These are phyloP conservation scores for Eulithis testata DNA, from an alignment of 2,888 invertebrate genomes.

Conservation along the genomic window DNA sequence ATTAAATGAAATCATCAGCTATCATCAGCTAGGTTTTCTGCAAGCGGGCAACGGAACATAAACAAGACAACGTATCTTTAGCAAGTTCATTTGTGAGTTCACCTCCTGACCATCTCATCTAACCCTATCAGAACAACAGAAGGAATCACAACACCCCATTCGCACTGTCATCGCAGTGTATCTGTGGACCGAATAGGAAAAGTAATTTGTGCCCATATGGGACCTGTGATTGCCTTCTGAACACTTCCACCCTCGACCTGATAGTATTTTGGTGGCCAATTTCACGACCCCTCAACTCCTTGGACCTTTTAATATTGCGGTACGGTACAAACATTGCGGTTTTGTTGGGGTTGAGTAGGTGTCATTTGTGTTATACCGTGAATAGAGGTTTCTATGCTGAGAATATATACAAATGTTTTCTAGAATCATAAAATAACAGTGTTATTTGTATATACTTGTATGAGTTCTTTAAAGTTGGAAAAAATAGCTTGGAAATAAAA, in stretches of 20 bases:
- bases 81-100: slow-evolving; percentile 6
- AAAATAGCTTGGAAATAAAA: neutral
- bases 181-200: slow-evolving; percentile 70
- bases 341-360: slow-evolving; percentile 41
- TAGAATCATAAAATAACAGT: neutral
- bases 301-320: slow-evolving; percentile 69
- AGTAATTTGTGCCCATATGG: slow-evolving; percentile 84
- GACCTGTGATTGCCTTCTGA: slow-evolving; percentile 80
- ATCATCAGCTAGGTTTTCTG: too few relatives aligned
- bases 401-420: slow-evolving; percentile 19
- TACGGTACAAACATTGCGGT: slow-evolving; percentile 33
- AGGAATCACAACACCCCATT: slow-evolving; percentile 66
- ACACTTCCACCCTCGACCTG: slow-evolving; percentile 69
- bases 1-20: too few relatives aligned
- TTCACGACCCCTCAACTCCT: slow-evolving; percentile 66
- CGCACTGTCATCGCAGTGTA: slow-evolving; percentile 76
- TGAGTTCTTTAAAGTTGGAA: neutral
- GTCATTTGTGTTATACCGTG: slow-evolving; percentile 22
- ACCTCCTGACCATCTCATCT: slow-evolving; percentile 25
- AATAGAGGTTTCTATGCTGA: slow-evolving; percentile 19
- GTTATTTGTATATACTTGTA: neutral
- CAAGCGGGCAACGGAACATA: too few relatives aligned
- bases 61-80: neutral
- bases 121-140: slow-evolving; percentile 45
- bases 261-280: slow-evolving; percentile 75